Evolutionary conservation across 2,113 vertebrate species (phyloP).

Genomic region (Meles meles): DNA sequence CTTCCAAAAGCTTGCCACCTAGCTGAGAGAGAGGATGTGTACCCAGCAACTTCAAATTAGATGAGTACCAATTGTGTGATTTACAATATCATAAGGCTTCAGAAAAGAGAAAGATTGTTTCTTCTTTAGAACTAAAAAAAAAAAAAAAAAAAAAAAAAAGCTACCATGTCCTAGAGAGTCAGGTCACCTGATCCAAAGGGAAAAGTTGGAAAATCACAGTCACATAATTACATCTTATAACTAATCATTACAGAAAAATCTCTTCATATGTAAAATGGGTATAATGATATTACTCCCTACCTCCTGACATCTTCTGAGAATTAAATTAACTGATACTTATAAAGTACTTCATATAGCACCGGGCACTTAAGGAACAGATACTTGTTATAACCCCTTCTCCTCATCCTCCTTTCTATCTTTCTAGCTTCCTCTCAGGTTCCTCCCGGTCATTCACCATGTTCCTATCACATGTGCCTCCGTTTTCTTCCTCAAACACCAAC

Average conservation of each 20-base stretch:
- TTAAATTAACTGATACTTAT: background rate
- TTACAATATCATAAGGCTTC: background rate
- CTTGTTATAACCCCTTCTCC: background rate
- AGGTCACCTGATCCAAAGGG: background rate
- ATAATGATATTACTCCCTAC: background rate
- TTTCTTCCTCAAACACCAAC: background rate
- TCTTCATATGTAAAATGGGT: background rate
- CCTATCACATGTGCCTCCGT: background rate
- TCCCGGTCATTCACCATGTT: background rate
- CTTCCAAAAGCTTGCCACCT: background rate
- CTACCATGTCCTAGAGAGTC: background rate
- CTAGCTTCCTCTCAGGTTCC: background rate
- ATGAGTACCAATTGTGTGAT: background rate
- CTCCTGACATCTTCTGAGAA: background rate
- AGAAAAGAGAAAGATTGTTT: background rate
- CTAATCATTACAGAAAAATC: background rate
- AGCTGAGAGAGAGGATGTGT: background rate
- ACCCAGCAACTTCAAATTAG: background rate
- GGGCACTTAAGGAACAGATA: background rate
- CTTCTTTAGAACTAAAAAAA: background rate
- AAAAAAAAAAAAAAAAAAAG: background rate
- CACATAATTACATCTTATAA: background rate
- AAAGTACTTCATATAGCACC: background rate
- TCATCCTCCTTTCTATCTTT: background rate
- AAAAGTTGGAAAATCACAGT: background rate